Evolutionary conservation across 2,797 vertebrate genomes (phyloP), one percentile per base, ranked within the genome.

Genomic region (Lycodopsis pacificus): DNA sequence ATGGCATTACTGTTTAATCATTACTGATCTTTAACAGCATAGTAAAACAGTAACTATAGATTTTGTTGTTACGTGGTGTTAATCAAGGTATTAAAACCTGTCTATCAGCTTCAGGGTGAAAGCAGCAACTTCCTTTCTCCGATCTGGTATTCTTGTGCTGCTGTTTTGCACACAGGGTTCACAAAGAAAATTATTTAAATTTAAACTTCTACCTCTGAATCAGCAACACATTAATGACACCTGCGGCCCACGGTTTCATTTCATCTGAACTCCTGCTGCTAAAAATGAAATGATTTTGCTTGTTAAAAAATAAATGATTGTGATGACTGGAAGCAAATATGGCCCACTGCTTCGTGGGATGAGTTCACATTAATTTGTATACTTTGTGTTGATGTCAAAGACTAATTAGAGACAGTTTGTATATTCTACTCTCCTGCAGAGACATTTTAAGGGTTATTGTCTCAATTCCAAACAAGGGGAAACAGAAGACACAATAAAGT

Each of bases 151-250:
- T 62, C 20, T 44, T 40, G 12, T 38, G 22, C n/a, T 61, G 64
- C 64, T 73, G 56, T 58, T 79, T 62, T 68, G 22, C 40, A 54
- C 49, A 49, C 46, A 25, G 20, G 7, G 34, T 19, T 62, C 40
- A 27, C 38, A 1, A 25, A n/a, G 7, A 25, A 42, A 25, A 42
- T 13, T 2, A 25, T 34, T 44, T 34, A 5, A 48, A 65, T 14
- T n/a, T 11, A 46, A 27, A 44, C 7, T 15, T 58, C 42, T n/a
- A 32, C 56, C 27, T 36, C 27, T 46, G 17, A 70, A 48, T 49
- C 1, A 65, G 12, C 3, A 20, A 57, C 32, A 58, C 32, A 22
- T 19, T 49, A 19, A 11, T 3, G 1, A 32, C 32, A 46, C n/a
- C 38, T 30, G 36, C 13, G 1, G 32, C 25, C 38, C 17, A 4